phyloP scores from a whole-genome alignment of 1,140 invertebrate species.

The Pinna nobilis region DNA sequence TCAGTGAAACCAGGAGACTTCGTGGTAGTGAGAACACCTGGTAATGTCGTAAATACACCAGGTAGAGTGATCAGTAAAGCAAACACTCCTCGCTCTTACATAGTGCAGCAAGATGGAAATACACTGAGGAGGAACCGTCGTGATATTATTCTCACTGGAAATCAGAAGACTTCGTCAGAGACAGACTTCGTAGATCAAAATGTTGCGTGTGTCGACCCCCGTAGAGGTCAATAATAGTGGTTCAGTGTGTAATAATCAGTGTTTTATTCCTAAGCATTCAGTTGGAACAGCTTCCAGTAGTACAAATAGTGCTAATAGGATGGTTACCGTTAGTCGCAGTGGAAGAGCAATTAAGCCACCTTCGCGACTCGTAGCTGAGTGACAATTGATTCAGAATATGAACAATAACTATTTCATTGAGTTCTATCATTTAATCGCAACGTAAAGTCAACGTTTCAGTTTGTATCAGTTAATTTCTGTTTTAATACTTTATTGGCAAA shows the following conservation, averaged over 20 bases:
- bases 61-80: slow-evolving; percentile 6
- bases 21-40: slow-evolving; percentile 1
- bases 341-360: slow-evolving; percentile 4
- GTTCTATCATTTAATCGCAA: no score
- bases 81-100: neutral
- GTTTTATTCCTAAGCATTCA: neutral
- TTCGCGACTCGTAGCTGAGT: neutral
- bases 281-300: no score
- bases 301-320: no score
- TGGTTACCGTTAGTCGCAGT: no score
- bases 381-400: no score
- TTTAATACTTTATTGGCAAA: no score
- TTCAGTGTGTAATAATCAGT: neutral
- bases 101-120: neutral
- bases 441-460: no score
- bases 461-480: no score
- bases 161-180: neutral
- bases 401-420: no score
- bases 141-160: neutral
- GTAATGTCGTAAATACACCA: slow-evolving; percentile 13
- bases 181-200: neutral
- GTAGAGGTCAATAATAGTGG: neutral
- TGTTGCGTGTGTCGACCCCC: neutral
- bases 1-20: neutral
- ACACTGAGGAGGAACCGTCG: neutral